Evolutionary conservation across 1,140 invertebrate genomes (phyloP).

Genomic region (Drosophila littoralis): DNA sequence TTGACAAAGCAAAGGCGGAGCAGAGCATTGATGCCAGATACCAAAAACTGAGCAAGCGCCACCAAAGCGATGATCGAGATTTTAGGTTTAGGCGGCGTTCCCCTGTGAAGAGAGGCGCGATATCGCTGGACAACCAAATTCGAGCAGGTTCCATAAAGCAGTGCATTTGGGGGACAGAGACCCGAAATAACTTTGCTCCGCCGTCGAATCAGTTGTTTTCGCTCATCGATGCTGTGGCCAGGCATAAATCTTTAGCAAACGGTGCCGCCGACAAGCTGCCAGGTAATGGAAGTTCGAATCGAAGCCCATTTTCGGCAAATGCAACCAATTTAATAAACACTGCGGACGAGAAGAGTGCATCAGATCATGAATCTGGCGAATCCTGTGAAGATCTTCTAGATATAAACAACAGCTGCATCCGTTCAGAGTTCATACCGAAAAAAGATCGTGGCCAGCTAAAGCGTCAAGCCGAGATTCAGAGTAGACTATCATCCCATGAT

Average conservation of each 20-base stretch:
- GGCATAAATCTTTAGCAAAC: not conserved
- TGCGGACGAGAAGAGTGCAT: not conserved
- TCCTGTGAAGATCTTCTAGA: conserved; percentile 1
- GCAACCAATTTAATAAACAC: not conserved
- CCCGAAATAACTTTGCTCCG: not conserved
- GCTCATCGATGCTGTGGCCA: conserved; percentile 6
- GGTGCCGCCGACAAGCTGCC: not conserved
- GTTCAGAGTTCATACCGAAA: not conserved
- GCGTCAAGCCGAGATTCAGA: conserved; percentile 8
- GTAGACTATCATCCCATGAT: conserved; percentile 8
- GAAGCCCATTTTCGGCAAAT: not conserved
- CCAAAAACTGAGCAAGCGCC: conserved; percentile 4
- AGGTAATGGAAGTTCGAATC: not conserved
- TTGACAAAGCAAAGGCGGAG: not conserved
- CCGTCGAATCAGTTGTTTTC: conserved; percentile 16
- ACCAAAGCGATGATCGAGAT: conserved; percentile 14
- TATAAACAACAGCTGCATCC: not conserved
- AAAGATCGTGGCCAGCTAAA: conserved; percentile 1
- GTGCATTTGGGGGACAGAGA: not conserved
- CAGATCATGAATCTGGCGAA: not conserved
- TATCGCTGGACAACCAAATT: conserved; percentile 2
- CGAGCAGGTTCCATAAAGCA: conserved; percentile 1
- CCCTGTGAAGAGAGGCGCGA: not conserved
- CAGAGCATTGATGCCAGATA: not conserved
- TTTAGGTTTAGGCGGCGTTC: not conserved